phyloP scores from a whole-genome alignment of 2,797 vertebrate species.

The Distichodus sexfasciatus region DNA sequence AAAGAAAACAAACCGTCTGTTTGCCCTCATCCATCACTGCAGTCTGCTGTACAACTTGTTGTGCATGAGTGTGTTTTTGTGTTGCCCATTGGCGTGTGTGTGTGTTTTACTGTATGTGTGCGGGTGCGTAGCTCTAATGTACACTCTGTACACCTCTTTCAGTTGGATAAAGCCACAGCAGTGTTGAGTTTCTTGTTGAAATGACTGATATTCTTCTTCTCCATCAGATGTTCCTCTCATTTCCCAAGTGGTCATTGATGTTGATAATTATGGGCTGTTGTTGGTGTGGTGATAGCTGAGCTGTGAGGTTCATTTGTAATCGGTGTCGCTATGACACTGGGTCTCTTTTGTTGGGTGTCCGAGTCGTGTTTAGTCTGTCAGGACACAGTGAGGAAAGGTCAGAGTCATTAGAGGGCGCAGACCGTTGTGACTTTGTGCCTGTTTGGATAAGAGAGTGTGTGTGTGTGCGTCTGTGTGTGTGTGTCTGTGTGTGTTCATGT shows the following conservation, averaged over 20 bases:
- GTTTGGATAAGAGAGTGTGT: background rate
- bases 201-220: background rate
- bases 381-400: slow-evolving; percentile 37
- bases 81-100: background rate
- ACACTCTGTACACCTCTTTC: too few relatives aligned
- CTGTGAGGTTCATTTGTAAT: slow-evolving; percentile 18
- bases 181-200: background rate
- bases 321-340: slow-evolving; percentile 21
- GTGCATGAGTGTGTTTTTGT: background rate
- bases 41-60: background rate
- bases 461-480: background rate
- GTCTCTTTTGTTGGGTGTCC: slow-evolving; percentile 13
- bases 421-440: slow-evolving; percentile 19
- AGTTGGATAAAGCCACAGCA: background rate
- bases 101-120: slow-evolving; percentile 1
- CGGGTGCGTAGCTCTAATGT: background rate
- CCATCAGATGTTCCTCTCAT: too few relatives aligned
- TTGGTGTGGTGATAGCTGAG: background rate
- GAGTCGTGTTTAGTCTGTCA: slow-evolving; percentile 33
- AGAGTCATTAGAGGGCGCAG: slow-evolving; percentile 35
- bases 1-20: too few relatives aligned
- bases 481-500: background rate
- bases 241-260: too few relatives aligned
- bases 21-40: background rate
- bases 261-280: slow-evolving; percentile 1